Base-by-base conservation (phyloP, 2,888 invertebrate genomes). In the Polymixis lichenea region DNA sequence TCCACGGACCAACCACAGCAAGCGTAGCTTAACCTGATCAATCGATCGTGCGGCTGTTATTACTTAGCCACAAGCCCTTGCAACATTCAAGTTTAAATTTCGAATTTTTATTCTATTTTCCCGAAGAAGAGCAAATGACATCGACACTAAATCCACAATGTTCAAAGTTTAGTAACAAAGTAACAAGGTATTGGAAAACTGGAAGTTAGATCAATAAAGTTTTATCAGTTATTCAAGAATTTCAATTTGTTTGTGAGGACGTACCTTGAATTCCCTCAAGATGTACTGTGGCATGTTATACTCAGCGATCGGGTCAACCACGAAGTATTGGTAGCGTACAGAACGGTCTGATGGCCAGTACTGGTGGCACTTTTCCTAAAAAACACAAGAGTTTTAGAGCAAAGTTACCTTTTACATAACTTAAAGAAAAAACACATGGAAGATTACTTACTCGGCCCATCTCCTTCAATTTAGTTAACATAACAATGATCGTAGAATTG, bases 221-320 rank as follows among this genome's bases (percentile, higher is more conserved):
- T 81, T 78, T 74, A 78, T 72, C 64, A 75, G 77, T 77, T 84
- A 83, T 72, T 71, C 69, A 79, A 81, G 78, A 74, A 78, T 82
- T 77, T 82, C 72, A 84, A 70, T 68, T 80, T 73, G 83, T 56
- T 78, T 81, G 72, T 62, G 19, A 70, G 43, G 43, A 84, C 83
- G 78, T 89, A 97, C 97, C 97, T 99, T 99, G 97, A 99, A 99
- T 97, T 99, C 99, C 89, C 99, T 97, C 91, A 99, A 97, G 92
- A 99, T 99, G 94, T 99, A 99, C 94, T 99, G 99, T 51, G 99
- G 99, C 99, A 99, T 99, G 95, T 99, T 99, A 95, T 99, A 99
- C 95, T 99, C 99, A 11, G 99, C 99, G 90, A 99, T 99, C 19
- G 99, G 99, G 95, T 99, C 99, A 38, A 99, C 99, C 65, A 99